Percentiles rank a stretch among this genome's conserved stretches.
These are phyloP conservation scores for Strix uralensis DNA, from an alignment of 2,113 vertebrate species.

Conservation along the genomic window DNA sequence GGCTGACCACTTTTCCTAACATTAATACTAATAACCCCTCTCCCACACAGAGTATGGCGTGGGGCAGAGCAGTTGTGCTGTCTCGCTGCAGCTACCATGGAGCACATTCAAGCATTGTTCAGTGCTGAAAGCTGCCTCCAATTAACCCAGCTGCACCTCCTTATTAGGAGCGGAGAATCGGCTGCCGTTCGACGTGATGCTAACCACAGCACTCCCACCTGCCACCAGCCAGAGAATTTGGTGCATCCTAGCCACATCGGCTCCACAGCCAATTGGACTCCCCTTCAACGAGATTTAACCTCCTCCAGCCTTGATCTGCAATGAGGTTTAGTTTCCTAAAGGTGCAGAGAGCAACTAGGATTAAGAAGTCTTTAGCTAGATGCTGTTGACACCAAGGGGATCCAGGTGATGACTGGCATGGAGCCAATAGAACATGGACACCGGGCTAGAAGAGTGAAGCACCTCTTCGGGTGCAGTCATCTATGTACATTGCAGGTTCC, in stretches of 20 bases:
- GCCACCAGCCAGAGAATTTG: conserved; percentile 7
- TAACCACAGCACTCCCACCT: conserved; percentile 1
- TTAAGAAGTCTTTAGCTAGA: neutral
- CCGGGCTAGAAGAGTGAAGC: neutral
- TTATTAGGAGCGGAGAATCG: conserved; percentile 28
- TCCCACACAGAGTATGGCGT: neutral
- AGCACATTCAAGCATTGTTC: conserved; percentile 27
- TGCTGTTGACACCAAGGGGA: neutral
- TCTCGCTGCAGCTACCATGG: neutral
- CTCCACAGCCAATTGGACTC: neutral
- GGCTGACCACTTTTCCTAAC: neutral
- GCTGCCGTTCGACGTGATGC: neutral
- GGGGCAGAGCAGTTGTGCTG: neutral
- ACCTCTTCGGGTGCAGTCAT: neutral
- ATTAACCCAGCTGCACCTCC: conserved; percentile 47
- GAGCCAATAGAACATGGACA: neutral
- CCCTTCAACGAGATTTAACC: neutral
- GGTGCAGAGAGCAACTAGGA: neutral
- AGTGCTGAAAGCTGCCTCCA: conserved; percentile 22
- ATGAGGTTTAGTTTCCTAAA: neutral
- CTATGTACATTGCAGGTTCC: neutral
- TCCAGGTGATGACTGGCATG: neutral
- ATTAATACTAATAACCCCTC: neutral
- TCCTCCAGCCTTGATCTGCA: neutral
- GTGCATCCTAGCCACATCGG: neutral